These are phyloP conservation scores for Chiloscyllium plagiosum DNA, from an alignment of 2,113 vertebrate genomes.

Conservation along the genomic window DNA sequence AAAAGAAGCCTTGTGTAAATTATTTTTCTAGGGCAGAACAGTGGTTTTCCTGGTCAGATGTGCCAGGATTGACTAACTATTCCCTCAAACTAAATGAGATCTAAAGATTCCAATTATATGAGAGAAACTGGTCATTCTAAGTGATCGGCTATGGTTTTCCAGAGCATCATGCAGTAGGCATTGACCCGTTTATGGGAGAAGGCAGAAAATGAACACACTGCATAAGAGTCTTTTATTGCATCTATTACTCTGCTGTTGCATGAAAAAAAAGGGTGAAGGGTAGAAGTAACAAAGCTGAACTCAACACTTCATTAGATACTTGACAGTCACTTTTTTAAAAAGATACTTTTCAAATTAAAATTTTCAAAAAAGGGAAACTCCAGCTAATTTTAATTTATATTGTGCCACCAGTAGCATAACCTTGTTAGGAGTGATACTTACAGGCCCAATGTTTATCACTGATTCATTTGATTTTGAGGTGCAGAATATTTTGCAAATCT, in stretches of 20 bases:
- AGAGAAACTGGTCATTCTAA: not conserved
- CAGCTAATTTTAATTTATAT: not conserved
- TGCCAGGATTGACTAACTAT: not conserved
- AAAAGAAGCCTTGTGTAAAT: not conserved
- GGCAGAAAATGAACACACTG: not conserved
- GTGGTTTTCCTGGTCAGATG: not conserved
- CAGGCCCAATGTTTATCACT: not conserved
- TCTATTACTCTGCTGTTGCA: slow-evolving; percentile 24
- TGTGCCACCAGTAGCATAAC: no score
- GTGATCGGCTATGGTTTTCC: not conserved
- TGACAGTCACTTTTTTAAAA: slow-evolving; percentile 32
- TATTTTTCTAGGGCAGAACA: not conserved
- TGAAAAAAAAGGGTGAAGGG: slow-evolving; percentile 8
- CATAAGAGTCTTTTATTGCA: slow-evolving; percentile 20
- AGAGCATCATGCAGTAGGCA: not conserved
- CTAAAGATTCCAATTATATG: not conserved
- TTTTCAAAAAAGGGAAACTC: slow-evolving; percentile 30
- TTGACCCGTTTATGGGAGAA: not conserved
- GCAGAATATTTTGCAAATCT: not conserved
- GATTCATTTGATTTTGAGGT: not conserved
- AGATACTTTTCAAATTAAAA: not conserved
- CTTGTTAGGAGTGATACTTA: not conserved
- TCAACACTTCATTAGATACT: slow-evolving; percentile 22
- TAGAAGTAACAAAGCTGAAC: slow-evolving; percentile 14
- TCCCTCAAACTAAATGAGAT: not conserved